phyloP scores from a whole-genome alignment of 2,113 vertebrate genomes.

The Gobiocypris rarus region DNA sequence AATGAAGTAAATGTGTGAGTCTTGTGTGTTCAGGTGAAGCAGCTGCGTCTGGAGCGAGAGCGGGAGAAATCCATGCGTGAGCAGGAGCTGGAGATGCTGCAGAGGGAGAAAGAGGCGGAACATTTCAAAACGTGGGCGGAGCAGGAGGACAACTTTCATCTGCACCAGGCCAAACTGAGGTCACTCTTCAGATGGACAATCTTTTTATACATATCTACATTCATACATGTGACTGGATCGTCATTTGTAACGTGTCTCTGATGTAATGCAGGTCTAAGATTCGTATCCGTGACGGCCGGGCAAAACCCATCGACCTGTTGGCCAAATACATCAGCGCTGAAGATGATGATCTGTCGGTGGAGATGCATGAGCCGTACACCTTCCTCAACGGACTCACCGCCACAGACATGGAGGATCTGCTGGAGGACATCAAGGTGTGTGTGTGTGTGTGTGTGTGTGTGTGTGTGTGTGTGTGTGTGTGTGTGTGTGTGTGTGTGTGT shows the following conservation, averaged over 20 bases:
- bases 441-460: too few relatives aligned
- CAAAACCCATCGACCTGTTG: conserved; percentile 94
- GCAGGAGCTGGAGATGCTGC: conserved; percentile 96
- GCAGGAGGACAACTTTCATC: conserved; percentile 96
- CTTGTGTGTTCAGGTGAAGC: conserved; percentile 84
- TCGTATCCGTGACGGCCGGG: conserved; percentile 91
- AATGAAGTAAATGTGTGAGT: not conserved
- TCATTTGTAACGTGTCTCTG: not conserved
- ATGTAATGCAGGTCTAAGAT: conserved; percentile 87
- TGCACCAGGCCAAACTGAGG: conserved; percentile 96
- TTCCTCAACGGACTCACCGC: conserved; percentile 93
- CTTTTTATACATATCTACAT: not conserved
- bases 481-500: too few relatives aligned
- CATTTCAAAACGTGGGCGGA: conserved; percentile 99
- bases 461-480: too few relatives aligned
- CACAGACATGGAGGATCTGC: conserved; percentile 95
- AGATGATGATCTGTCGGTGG: conserved; percentile 93
- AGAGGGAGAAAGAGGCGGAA: conserved; percentile 96
- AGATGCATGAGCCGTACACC: conserved; percentile 98
- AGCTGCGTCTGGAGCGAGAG: conserved; percentile 92
- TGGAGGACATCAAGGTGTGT: conserved; percentile 93
- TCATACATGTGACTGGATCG: too few relatives aligned
- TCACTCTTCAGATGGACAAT: conserved; percentile 50
- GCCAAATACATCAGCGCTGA: conserved; percentile 97
- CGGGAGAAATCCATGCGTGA: conserved; percentile 96